These are phyloP conservation scores for Trogon surrucura DNA, from an alignment of 2,113 vertebrate genomes.

Conservation along the genomic window DNA sequence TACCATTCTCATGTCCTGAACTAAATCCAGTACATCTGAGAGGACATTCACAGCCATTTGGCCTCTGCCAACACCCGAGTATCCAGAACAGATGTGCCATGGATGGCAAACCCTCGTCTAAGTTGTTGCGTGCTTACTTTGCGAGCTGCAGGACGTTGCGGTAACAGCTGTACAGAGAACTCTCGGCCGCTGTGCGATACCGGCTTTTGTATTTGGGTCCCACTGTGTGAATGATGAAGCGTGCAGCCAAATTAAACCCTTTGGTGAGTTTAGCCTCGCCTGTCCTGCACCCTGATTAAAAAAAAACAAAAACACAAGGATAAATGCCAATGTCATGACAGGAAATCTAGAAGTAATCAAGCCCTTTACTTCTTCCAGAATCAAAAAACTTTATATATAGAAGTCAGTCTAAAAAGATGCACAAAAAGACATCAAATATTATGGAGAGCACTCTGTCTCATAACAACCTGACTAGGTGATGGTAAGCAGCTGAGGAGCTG, in stretches of 20 bases:
- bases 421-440: neutral
- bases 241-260: conserved; percentile 91
- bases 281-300: conserved; percentile 88
- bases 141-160: conserved; percentile 91
- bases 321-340: fast-evolving
- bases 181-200: conserved; percentile 95
- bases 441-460: neutral
- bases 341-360: neutral
- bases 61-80: neutral
- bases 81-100: neutral
- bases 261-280: conserved; percentile 96
- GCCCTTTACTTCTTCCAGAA: neutral
- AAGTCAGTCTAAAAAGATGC: neutral
- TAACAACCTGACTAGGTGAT: too few relatives aligned
- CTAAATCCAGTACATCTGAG: fast-evolving
- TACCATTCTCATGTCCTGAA: fast-evolving
- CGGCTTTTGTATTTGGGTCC: conserved; percentile 95
- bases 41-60: neutral
- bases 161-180: conserved; percentile 95
- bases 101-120: fast-evolving
- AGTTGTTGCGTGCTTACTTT: conserved; percentile 72
- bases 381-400: fast-evolving
- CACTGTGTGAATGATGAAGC: conserved; percentile 97
- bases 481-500: too few relatives aligned
- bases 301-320: neutral